These are phyloP conservation scores for Hemithea aestivaria DNA, from an alignment of 2,888 invertebrate genomes.

Conservation along the genomic window DNA sequence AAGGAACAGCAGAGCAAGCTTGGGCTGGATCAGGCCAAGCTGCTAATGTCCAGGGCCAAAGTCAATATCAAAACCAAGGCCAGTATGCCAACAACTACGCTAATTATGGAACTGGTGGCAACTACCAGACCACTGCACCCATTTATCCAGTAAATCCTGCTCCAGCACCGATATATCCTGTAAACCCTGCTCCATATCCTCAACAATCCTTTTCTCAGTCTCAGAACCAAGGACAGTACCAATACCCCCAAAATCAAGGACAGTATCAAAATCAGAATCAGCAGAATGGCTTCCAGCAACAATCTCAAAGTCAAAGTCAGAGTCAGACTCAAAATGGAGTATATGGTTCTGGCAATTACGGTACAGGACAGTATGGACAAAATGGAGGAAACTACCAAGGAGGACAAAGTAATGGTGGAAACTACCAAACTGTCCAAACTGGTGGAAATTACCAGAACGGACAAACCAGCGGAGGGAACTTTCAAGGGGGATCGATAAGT, in stretches of 20 bases:
- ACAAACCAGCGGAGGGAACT: conserved; percentile 6
- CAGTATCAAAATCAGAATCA: conserved; percentile 26
- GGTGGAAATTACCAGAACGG: neutral
- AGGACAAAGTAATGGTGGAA: conserved; percentile 5
- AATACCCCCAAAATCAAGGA: conserved; percentile 22
- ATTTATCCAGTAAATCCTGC: conserved; percentile 3
- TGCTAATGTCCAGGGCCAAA: conserved; percentile 34
- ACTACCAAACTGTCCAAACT: conserved; percentile 14
- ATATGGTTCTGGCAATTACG: conserved; percentile 16
- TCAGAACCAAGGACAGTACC: conserved; percentile 18
- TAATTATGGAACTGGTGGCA: conserved; percentile 21
- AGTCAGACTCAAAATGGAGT: conserved; percentile 26
- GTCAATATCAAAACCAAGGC: conserved; percentile 37
- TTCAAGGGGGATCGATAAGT: conserved; percentile 6
- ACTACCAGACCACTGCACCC: conserved; percentile 23
- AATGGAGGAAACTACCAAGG: conserved; percentile 3
- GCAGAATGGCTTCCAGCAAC: conserved; percentile 28
- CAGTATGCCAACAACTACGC: conserved; percentile 37
- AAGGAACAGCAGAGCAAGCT: conserved; percentile 2
- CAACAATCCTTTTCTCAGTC: conserved; percentile 19
- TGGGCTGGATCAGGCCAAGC: conserved; percentile 23
- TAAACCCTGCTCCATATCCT: conserved; percentile 7
- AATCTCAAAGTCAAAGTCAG: conserved; percentile 33
- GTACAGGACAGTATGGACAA: conserved; percentile 14
- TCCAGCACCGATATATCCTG: conserved; percentile 1